A percentile compares a stretch with the other conserved stretches of the same genome.
These are phyloP conservation scores for Chironomus tentans DNA, from an alignment of 2,888 invertebrate species.

Conservation along the genomic window DNA sequence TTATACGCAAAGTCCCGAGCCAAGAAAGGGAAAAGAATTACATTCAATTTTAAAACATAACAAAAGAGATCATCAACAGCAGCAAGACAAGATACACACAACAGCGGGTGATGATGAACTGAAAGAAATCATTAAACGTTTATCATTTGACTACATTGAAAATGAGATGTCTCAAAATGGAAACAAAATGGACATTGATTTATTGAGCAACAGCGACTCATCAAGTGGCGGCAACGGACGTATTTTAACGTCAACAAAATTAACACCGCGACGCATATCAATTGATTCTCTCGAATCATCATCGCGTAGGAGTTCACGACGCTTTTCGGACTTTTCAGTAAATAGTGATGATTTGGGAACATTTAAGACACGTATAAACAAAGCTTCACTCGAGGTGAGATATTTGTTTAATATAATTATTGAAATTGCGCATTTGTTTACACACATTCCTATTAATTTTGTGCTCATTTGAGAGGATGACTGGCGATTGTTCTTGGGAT, in stretches of 20 bases:
- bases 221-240: constrained; percentile 24
- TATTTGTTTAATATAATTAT: neutral
- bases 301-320: constrained; percentile 24
- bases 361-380: constrained; percentile 1
- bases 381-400: neutral
- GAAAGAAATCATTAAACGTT: constrained; percentile 26
- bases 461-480: too few species aligned
- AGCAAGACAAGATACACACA: neutral
- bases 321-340: constrained; percentile 22
- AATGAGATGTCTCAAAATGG: constrained; percentile 23
- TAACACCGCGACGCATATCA: constrained; percentile 28
- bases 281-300: constrained; percentile 28
- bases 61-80: constrained; percentile 9
- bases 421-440: constrained; percentile 19
- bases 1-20: constrained; percentile 16
- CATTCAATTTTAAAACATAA: constrained; percentile 25
- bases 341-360: constrained; percentile 2
- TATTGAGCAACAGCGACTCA: constrained; percentile 25
- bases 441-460: neutral
- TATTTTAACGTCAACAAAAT: constrained; percentile 6
- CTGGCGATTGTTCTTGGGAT: too few species aligned
- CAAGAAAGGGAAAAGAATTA: constrained; percentile 21
- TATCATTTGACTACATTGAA: constrained; percentile 26
- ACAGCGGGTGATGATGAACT: constrained; percentile 8
- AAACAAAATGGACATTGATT: constrained; percentile 15